A percentile compares a stretch with the other conserved stretches of the same genome.
These are phyloP conservation scores for Brachyptera putata DNA, from an alignment of 2,888 invertebrate genomes.

Conservation along the genomic window DNA sequence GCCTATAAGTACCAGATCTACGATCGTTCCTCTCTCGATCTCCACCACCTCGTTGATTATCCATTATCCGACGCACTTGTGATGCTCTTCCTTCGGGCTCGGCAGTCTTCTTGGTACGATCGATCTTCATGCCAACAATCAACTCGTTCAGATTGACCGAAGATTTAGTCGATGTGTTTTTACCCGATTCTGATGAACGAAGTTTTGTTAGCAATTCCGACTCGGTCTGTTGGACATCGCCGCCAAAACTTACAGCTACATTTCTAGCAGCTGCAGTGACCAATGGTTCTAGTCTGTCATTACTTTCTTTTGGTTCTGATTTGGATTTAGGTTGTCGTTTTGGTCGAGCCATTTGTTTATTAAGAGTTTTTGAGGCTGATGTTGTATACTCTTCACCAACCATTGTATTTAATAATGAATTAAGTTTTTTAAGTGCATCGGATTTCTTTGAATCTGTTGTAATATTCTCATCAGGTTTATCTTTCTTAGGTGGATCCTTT, in stretches of 20 bases:
- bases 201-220: not conserved
- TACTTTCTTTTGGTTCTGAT: not conserved
- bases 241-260: constrained; percentile 1
- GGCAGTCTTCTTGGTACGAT: constrained; percentile 15
- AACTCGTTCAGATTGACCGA: constrained; percentile 55
- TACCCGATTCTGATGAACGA: not conserved
- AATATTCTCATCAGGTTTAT: too few relatives aligned
- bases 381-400: constrained; percentile 1
- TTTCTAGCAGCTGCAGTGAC: not conserved
- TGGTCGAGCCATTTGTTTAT: not conserved
- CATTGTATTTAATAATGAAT: not conserved
- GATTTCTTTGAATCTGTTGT: not conserved
- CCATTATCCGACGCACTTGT: constrained; percentile 26
- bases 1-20: not conserved
- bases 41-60: not conserved
- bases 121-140: constrained; percentile 73
- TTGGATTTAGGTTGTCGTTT: not conserved
- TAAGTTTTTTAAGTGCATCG: not conserved
- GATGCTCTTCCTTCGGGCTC: constrained; percentile 31
- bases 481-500: too few relatives aligned
- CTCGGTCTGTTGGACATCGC: not conserved
- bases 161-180: not conserved
- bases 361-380: not conserved
- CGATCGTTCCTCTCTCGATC: not conserved
- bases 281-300: not conserved